Base-by-base conservation (phyloP, 2,888 invertebrate genomes). In the Deilephila elpenor region DNA sequence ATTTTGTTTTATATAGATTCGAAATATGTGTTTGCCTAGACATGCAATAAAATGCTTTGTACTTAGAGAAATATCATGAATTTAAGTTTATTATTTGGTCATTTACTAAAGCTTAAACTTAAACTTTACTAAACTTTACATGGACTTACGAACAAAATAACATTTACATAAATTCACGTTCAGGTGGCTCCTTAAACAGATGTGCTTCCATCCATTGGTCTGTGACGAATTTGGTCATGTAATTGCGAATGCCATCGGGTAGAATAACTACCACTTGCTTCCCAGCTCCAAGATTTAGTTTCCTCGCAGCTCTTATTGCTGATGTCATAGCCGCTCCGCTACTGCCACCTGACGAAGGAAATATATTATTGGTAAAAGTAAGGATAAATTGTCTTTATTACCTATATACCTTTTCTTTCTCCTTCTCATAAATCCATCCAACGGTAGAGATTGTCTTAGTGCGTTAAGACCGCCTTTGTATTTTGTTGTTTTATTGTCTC, bases 221-320 rank as follows among this genome's bases (percentile, higher is more conserved):
- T 73, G 96, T 96, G 17, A 98, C 96, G 89, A 98, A 98, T 90
- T 99, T 99, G 1, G 98, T 98, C 97, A 99, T 97, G 89, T 99
- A 99, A 92, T 99, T 99, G 77, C 99, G 96, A 78, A 99, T 97
- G 71, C 98, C 97, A 88, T 99, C 99, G 0, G 99, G 98, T 59
- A 99, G 92, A 71, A 89, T 82, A 60, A 99, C 89, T 0, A 99
- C 97, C 1, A 99, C 98, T 84, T 98, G 96, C 70, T 93, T 93
- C 87, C 98, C 97, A 0, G 96, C 97, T 80, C 96, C 96, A 75
- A 88, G 75, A 4, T 97, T 96, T 61, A 98, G 89, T 32, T 96
- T 95, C 82, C 96, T 96, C 0, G 97, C 97, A 0, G 96, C 95
- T 87, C 96, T 90, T 32, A 98, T 82, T 0, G 98, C 98, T 60